These are phyloP conservation scores for Omphaloscelis lunosa DNA, from an alignment of 2,888 invertebrate genomes.

Conservation along the genomic window DNA sequence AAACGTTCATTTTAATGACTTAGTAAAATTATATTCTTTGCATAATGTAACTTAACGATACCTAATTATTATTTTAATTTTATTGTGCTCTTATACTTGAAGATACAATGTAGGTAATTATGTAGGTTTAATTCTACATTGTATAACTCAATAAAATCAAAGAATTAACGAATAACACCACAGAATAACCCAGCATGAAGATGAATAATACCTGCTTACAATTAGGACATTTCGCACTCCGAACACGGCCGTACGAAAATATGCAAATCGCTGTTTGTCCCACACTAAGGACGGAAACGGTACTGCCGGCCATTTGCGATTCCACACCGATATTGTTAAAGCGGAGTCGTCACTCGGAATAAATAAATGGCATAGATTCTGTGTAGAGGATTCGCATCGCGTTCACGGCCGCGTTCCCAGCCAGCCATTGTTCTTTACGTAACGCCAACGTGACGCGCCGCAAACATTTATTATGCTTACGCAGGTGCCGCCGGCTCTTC, in stretches of 20 bases:
- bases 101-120: not conserved
- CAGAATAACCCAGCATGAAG: constrained; percentile 27
- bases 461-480: constrained; percentile 80
- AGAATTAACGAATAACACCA: not conserved
- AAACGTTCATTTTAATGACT: constrained; percentile 22
- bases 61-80: constrained; percentile 3
- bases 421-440: constrained; percentile 88
- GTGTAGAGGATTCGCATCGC: constrained; percentile 79
- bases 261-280: constrained; percentile 83
- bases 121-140: not conserved
- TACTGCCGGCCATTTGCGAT: constrained; percentile 83
- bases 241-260: constrained; percentile 77
- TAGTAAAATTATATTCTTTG: constrained; percentile 8
- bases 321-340: constrained; percentile 83
- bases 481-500: constrained; percentile 78
- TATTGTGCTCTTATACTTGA: not conserved
- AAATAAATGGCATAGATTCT: constrained; percentile 77
- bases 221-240: constrained; percentile 70
- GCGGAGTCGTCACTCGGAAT: constrained; percentile 82
- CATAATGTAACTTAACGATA: constrained; percentile 4
- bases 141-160: not conserved
- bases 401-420: constrained; percentile 87
- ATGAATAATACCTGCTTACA: constrained; percentile 33
- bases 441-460: constrained; percentile 79
- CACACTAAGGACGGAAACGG: constrained; percentile 82